phyloP scores from a whole-genome alignment of 2,888 invertebrate genomes.

The Hartigia nigra region DNA sequence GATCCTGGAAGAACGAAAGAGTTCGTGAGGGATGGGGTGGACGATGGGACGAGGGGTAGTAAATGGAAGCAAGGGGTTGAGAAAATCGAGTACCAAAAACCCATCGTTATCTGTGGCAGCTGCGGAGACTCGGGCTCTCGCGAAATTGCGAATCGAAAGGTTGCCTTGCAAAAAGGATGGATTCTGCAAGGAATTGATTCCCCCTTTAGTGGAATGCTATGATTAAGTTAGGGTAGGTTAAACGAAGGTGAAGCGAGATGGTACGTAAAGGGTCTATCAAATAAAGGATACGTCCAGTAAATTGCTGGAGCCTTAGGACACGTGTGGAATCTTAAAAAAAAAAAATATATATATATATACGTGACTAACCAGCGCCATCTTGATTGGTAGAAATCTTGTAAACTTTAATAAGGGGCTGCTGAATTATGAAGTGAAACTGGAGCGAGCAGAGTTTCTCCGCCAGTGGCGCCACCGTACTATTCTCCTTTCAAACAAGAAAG shows the following conservation, averaged over 20 bases:
- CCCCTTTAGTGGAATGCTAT: background rate
- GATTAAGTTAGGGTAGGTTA: background rate
- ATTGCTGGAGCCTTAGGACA: background rate
- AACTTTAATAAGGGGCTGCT: background rate
- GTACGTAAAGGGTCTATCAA: background rate
- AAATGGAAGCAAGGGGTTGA: background rate
- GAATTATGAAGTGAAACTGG: background rate
- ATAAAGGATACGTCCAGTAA: background rate
- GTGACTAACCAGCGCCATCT: background rate
- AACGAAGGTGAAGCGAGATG: background rate
- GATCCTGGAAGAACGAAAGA: background rate
- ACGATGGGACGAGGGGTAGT: background rate
- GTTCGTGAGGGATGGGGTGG: background rate
- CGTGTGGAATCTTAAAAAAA: background rate
- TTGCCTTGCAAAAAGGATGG: background rate
- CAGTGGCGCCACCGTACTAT: too few relatives aligned
- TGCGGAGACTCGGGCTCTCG: background rate
- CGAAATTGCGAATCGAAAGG: background rate
- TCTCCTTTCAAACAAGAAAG: too few relatives aligned
- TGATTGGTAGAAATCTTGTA: background rate
- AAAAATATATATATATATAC: background rate
- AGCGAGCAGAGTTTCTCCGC: too few relatives aligned
- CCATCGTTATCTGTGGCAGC: background rate
- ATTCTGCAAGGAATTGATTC: background rate
- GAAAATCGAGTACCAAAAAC: background rate